These are phyloP conservation scores for Ephialtes manifestator DNA, from an alignment of 2,888 invertebrate genomes.

Conservation along the genomic window DNA sequence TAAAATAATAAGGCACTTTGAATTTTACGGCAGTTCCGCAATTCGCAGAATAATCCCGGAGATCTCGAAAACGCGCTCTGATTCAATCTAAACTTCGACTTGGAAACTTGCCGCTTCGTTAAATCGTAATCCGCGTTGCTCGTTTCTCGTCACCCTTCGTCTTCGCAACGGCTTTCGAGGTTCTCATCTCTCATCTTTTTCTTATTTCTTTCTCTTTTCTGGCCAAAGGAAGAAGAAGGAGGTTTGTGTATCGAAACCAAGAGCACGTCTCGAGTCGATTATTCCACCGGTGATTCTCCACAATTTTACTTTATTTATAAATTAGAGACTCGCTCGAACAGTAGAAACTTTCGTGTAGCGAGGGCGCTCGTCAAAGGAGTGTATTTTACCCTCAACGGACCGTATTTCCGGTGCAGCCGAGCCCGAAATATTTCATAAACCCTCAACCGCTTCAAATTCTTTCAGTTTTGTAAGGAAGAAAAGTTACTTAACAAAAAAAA, in stretches of 20 bases:
- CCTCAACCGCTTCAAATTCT: not conserved
- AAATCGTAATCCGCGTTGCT: constrained; percentile 24
- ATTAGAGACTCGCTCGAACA: constrained; percentile 17
- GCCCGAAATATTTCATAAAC: not conserved
- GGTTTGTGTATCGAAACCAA: constrained; percentile 6
- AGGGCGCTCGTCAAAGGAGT: not conserved
- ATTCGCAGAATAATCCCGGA: constrained; percentile 33
- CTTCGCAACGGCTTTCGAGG: constrained; percentile 7
- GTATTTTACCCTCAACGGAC: not conserved
- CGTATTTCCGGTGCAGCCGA: not conserved
- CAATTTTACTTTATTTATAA: constrained; percentile 6
- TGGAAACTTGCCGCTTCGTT: constrained; percentile 35
- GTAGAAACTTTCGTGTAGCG: not conserved
- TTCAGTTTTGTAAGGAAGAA: not conserved
- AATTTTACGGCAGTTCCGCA: constrained; percentile 12
- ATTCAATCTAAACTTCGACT: constrained; percentile 33
- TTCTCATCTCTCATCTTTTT: constrained; percentile 2
- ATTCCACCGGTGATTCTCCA: constrained; percentile 10
- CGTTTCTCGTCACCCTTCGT: constrained; percentile 24
- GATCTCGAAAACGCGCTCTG: constrained; percentile 16
- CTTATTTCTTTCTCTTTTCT: not conserved
- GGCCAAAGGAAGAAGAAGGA: too few relatives aligned
- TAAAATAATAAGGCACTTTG: constrained; percentile 8
- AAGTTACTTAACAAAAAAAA: constrained; percentile 6
- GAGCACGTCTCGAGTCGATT: not conserved